phyloP scores from a whole-genome alignment of 2,113 vertebrate species.

The Peromyscus maniculatus region DNA sequence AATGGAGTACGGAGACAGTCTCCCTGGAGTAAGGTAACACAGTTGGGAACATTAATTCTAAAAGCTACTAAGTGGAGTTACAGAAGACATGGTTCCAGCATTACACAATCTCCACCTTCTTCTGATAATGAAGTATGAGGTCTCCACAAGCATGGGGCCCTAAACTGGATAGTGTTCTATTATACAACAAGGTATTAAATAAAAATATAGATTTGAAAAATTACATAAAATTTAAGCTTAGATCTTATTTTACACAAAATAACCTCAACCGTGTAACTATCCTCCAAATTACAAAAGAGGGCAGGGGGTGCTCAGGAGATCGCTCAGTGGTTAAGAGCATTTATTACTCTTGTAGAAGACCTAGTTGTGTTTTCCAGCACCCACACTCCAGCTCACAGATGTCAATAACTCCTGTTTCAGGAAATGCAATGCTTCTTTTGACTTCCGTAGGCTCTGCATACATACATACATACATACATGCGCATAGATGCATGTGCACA shows the following conservation, averaged over 20 bases:
- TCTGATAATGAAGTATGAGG: neutral
- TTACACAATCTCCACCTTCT: neutral
- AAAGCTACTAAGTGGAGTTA: neutral
- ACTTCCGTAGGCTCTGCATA: neutral
- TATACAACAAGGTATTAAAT: neutral
- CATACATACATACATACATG: neutral
- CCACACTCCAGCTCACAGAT: neutral
- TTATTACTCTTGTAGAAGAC: neutral
- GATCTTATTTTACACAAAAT: neutral
- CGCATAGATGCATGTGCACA: neutral
- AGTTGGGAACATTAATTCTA: neutral
- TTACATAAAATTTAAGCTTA: neutral
- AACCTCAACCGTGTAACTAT: neutral
- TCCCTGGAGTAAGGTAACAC: rapidly evolving
- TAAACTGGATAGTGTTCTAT: neutral
- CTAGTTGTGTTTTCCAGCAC: neutral
- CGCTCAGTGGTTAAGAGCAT: neutral
- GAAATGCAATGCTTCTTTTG: neutral
- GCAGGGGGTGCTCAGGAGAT: neutral
- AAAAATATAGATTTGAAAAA: neutral
- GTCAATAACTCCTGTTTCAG: neutral
- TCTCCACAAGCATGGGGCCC: neutral
- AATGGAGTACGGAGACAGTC: too few species aligned
- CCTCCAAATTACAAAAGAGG: neutral
- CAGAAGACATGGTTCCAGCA: neutral